Evolutionary conservation across 2,113 vertebrate genomes (phyloP).

Genomic region (Pachypanchax playfairii): DNA sequence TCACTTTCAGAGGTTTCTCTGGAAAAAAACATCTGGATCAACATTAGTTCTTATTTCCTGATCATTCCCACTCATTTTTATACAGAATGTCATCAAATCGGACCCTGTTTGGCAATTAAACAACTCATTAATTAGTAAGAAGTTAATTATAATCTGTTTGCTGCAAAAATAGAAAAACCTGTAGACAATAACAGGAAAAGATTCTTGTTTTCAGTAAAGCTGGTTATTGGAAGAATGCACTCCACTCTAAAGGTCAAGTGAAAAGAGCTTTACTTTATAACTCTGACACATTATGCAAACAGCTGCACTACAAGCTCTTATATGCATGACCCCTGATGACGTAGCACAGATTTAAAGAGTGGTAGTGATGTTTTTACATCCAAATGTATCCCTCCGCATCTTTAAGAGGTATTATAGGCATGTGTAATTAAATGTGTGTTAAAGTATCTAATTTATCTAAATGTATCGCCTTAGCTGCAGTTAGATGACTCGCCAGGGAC

Average conservation of each 20-base stretch:
- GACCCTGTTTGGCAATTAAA: too few species aligned
- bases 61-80: too few species aligned
- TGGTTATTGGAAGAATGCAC: slow-evolving; percentile 8
- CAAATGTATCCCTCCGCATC: slow-evolving; percentile 36
- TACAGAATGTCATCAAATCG: too few species aligned
- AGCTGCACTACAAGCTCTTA: slow-evolving; percentile 32
- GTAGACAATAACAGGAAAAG: neutral
- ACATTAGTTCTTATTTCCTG: too few species aligned
- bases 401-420: slow-evolving; percentile 19
- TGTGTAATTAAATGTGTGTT: slow-evolving; percentile 45
- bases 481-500: slow-evolving; percentile 12
- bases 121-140: too few species aligned
- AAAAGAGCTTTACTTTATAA: slow-evolving; percentile 34
- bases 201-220: neutral
- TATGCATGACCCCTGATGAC: slow-evolving; percentile 54
- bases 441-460: slow-evolving; percentile 55
- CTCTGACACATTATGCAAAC: slow-evolving; percentile 40
- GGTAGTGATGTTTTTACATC: slow-evolving; percentile 38
- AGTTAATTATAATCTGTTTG: too few species aligned
- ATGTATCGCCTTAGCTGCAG: slow-evolving; percentile 30
- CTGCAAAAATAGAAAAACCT: neutral
- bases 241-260: slow-evolving; percentile 24
- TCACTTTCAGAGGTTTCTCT: too few species aligned
- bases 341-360: slow-evolving; percentile 26
- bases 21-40: too few species aligned